phyloP scores from a whole-genome alignment of 2,888 invertebrate genomes.

The Meganola albula region DNA sequence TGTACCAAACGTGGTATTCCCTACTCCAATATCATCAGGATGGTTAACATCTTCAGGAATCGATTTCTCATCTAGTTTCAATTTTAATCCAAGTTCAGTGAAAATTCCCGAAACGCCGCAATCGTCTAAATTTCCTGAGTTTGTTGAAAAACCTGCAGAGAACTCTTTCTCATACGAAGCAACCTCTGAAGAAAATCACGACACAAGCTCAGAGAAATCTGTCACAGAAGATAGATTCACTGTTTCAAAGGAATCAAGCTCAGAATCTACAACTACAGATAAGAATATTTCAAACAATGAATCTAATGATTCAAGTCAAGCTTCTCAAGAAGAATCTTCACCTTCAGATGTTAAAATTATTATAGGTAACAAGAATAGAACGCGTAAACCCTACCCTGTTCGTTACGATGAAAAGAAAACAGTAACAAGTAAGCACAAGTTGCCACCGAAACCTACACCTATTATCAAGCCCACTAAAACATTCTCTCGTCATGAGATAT shows the following conservation, averaged over 20 bases:
- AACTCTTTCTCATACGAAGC: conserved; percentile 48
- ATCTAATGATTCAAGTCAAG: conserved; percentile 35
- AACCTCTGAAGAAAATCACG: conserved; percentile 25
- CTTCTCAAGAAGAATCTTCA: conserved; percentile 45
- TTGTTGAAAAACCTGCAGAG: conserved; percentile 39
- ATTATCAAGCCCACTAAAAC: conserved; percentile 56
- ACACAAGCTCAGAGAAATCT: conserved; percentile 38
- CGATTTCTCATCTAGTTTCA: conserved; percentile 62
- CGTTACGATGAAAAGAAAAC: conserved; percentile 50
- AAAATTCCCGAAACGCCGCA: conserved; percentile 43
- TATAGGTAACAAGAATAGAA: conserved; percentile 50
- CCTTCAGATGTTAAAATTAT: conserved; percentile 50
- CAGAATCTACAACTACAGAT: conserved; percentile 32
- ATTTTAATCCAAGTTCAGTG: conserved; percentile 56
- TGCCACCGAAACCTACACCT: conserved; percentile 41
- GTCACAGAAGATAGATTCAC: conserved; percentile 29
- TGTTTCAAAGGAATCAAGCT: conserved; percentile 34
- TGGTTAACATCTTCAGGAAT: conserved; percentile 67
- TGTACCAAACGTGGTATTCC: conserved; percentile 55
- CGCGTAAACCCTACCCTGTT: conserved; percentile 61
- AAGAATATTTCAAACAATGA: conserved; percentile 30
- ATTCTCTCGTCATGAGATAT: conserved; percentile 48
- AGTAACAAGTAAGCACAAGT: conserved; percentile 44
- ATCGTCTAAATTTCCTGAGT: conserved; percentile 35
- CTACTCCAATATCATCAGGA: conserved; percentile 61